A percentile compares a stretch with the other conserved stretches of the same genome.
These are phyloP conservation scores for Poeciliopsis prolifica DNA, from an alignment of 2,113 vertebrate species.

Conservation along the genomic window DNA sequence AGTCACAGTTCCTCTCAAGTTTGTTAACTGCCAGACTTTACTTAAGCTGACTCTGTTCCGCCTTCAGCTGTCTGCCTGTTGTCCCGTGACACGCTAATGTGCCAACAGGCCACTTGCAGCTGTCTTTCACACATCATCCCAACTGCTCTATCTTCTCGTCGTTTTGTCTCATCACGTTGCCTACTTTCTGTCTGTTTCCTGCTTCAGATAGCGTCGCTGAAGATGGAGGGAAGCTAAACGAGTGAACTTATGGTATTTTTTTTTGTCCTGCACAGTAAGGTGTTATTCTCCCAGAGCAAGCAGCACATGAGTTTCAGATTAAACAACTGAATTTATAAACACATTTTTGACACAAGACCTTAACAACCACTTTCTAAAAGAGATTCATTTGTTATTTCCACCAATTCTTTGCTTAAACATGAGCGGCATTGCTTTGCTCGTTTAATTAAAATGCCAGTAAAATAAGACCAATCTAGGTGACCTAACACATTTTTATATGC, in stretches of 20 bases:
- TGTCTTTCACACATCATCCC: slow-evolving; percentile 15
- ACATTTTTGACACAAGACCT: no score
- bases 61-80: slow-evolving; percentile 49
- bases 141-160: neutral
- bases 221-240: neutral
- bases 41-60: slow-evolving; percentile 27
- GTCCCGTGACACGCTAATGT: slow-evolving; percentile 32
- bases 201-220: neutral
- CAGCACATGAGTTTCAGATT: neutral
- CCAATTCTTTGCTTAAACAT: neutral
- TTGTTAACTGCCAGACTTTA: slow-evolving; percentile 26
- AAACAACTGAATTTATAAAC: no score
- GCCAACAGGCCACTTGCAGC: slow-evolving; percentile 26
- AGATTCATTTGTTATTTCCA: no score
- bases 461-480: no score
- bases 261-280: neutral
- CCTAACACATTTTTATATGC: no score
- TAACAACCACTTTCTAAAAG: no score
- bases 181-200: neutral
- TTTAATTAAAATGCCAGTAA: no score
- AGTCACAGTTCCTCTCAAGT: slow-evolving; percentile 29
- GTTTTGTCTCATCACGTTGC: neutral
- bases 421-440: neutral
- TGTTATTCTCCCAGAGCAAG: neutral
- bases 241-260: no score